These are phyloP conservation scores for Galendromus occidentalis DNA, from an alignment of 1,140 invertebrate species.

Conservation along the genomic window DNA sequence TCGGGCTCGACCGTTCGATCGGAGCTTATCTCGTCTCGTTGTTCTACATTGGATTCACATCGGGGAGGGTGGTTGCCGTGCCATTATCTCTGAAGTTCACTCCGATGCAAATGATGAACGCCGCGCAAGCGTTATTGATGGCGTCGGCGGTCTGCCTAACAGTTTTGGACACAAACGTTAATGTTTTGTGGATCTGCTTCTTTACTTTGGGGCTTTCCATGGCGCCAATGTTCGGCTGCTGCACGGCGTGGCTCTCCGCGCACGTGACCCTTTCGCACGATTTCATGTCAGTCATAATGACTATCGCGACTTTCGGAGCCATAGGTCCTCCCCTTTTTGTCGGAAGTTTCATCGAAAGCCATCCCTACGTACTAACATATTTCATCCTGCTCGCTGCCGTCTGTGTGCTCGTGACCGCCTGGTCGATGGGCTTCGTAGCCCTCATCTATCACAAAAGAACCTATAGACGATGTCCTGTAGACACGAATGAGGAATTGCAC, in stretches of 20 bases:
- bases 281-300: not conserved
- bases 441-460: not conserved
- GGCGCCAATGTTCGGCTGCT: not conserved
- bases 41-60: constrained; percentile 4
- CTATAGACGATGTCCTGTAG: not conserved
- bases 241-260: not conserved
- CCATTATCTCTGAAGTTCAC: not conserved
- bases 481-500: not conserved
- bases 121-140: not conserved
- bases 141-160: not conserved
- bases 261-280: not conserved
- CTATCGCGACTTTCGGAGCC: not conserved
- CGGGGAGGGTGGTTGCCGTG: not conserved
- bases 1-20: not conserved
- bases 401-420: not conserved
- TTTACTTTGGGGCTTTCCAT: not conserved
- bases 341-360: not conserved
- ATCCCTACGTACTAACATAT: not conserved
- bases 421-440: not conserved
- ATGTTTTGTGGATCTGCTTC: not conserved
- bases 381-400: not conserved
- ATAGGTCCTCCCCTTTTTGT: not conserved
- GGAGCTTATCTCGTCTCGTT: constrained; percentile 1
- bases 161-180: not conserved
- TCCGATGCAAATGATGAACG: constrained; percentile 6